phyloP scores from a whole-genome alignment of 1,140 invertebrate species.

The Drosophila orosa region DNA sequence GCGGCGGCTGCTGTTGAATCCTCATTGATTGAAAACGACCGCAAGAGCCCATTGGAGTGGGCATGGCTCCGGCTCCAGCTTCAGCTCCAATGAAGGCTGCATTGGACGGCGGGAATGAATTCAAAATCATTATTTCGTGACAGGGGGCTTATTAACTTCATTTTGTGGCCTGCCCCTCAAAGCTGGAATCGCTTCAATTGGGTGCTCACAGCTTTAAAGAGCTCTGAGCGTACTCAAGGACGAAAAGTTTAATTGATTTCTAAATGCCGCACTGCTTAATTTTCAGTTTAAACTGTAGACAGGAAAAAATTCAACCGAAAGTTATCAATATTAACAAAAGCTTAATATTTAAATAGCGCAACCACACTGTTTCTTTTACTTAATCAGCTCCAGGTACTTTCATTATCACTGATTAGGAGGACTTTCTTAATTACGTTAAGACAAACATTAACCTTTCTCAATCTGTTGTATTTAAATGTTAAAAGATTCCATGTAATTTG shows the following conservation, averaged over 20 bases:
- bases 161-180: slow-evolving; percentile 1
- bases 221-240: not conserved
- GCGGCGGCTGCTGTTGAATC: slow-evolving; percentile 64
- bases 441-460: not conserved
- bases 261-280: not conserved
- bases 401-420: not conserved
- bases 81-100: slow-evolving; percentile 1
- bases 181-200: slow-evolving; percentile 1
- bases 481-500: no score
- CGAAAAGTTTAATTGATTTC: not conserved
- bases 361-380: no score
- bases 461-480: no score
- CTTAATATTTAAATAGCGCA: not conserved
- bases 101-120: slow-evolving; percentile 13
- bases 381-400: not conserved
- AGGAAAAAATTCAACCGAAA: not conserved
- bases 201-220: slow-evolving; percentile 2
- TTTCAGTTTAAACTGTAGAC: not conserved
- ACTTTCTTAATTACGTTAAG: not conserved
- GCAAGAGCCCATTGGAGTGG: slow-evolving; percentile 16
- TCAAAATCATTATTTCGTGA: slow-evolving; percentile 50
- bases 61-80: not conserved
- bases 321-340: not conserved
- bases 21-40: slow-evolving; percentile 76
- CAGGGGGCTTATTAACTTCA: slow-evolving; percentile 22